Percentiles rank a stretch among this genome's conserved stretches.
phyloP scores from a whole-genome alignment of 2,113 vertebrate species.

The Gulo gulo region DNA sequence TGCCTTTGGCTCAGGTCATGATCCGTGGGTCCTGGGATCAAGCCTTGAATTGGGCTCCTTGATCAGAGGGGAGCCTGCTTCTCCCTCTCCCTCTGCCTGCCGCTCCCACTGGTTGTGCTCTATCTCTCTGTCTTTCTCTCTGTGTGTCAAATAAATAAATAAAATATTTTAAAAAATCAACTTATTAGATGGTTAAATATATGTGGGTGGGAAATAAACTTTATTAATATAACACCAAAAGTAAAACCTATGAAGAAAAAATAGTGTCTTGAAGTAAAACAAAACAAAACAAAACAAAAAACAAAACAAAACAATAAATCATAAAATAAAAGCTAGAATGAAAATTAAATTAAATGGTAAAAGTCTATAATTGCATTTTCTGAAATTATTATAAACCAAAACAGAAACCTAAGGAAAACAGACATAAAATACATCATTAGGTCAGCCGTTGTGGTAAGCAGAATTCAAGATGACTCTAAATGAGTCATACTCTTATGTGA shows the following conservation, averaged over 20 bases:
- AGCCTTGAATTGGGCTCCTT: no score
- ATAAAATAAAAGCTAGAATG: neutral
- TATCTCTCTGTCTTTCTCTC: no score
- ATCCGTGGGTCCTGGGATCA: no score
- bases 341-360: neutral
- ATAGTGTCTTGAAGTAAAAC: neutral
- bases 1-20: neutral
- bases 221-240: neutral
- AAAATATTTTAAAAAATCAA: neutral
- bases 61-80: no score
- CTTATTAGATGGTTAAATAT: neutral
- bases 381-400: neutral
- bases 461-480: neutral
- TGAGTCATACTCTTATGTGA: neutral
- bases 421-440: neutral
- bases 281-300: neutral
- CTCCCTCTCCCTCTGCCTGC: neutral
- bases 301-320: neutral
- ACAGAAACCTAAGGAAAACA: neutral
- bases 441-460: no score
- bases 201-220: neutral
- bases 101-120: neutral
- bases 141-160: neutral
- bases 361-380: neutral
- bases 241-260: neutral